These are phyloP conservation scores for Ammodytes marinus DNA, from an alignment of 2,113 vertebrate species.

Conservation along the genomic window DNA sequence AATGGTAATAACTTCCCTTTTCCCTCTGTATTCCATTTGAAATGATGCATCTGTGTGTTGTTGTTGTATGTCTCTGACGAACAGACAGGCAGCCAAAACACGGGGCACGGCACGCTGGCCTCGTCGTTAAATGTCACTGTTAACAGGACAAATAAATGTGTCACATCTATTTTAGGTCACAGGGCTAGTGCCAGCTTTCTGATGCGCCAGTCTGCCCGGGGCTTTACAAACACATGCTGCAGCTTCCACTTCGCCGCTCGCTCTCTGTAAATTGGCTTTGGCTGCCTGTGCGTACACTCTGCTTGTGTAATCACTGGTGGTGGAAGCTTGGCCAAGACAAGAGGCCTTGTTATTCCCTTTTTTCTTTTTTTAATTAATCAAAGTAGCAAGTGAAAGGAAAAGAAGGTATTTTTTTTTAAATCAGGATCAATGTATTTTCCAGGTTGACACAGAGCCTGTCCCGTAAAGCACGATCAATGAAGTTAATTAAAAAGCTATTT, in stretches of 20 bases:
- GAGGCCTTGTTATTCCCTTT: not conserved
- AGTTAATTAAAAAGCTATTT: not conserved
- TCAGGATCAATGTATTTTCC: not conserved
- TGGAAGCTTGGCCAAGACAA: constrained; percentile 18
- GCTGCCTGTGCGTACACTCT: not conserved
- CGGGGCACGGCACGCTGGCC: not conserved
- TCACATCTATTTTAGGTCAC: constrained; percentile 45
- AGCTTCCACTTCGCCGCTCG: constrained; percentile 40
- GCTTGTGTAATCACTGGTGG: constrained; percentile 48
- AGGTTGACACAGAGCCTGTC: not conserved
- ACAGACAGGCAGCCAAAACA: not conserved
- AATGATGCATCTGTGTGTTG: not conserved
- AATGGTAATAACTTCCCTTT: constrained; percentile 35
- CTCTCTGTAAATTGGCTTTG: constrained; percentile 25
- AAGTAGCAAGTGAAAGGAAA: not conserved
- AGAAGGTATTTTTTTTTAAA: not conserved
- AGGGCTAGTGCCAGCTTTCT: constrained; percentile 23
- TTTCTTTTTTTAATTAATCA: constrained; percentile 38
- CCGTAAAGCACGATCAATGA: constrained; percentile 18
- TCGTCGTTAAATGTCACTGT: constrained; percentile 6
- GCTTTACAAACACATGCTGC: constrained; percentile 49
- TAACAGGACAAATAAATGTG: constrained; percentile 32
- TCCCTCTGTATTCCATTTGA: not conserved
- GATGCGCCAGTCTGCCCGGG: not conserved
- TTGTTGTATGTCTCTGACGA: not conserved